phyloP scores from a whole-genome alignment of 2,797 vertebrate species.

The Presbytis comata region DNA sequence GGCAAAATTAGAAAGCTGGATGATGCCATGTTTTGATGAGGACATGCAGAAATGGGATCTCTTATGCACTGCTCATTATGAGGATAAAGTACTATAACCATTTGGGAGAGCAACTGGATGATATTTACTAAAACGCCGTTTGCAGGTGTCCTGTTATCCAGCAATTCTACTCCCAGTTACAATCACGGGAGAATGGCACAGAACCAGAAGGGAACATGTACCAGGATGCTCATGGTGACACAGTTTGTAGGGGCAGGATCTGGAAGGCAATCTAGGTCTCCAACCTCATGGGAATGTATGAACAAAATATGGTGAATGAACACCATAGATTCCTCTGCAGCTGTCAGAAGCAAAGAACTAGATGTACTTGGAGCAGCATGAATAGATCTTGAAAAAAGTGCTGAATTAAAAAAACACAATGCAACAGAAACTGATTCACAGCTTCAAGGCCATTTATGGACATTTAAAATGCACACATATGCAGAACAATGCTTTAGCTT shows the following conservation, averaged over 20 bases:
- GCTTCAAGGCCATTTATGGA: conserved; percentile 2
- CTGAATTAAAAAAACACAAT: not conserved
- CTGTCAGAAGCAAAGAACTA: not conserved
- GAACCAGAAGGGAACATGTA: not conserved
- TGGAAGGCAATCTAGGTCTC: not conserved
- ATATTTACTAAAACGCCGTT: not conserved
- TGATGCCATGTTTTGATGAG: not conserved
- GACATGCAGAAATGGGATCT: not conserved
- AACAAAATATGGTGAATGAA: not conserved
- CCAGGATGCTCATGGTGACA: not conserved
- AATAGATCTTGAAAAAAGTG: not conserved
- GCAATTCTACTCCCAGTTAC: not conserved
- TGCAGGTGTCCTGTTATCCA: not conserved
- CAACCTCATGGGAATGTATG: not conserved
- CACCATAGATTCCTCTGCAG: not conserved
- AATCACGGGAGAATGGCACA: not conserved
- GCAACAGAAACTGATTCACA: not conserved
- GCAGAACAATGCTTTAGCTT: not conserved
- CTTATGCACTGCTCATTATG: not conserved
- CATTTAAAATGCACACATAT: conserved; percentile 10
- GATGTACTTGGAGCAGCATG: not conserved
- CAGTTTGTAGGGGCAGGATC: not conserved
- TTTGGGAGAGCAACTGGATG: not conserved
- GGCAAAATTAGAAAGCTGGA: conserved; percentile 45
- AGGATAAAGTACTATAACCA: not conserved